Evolutionary conservation across 2,113 vertebrate genomes (phyloP), one percentile per base, ranked within the genome.

Genomic region (Pollimyrus isidori): DNA sequence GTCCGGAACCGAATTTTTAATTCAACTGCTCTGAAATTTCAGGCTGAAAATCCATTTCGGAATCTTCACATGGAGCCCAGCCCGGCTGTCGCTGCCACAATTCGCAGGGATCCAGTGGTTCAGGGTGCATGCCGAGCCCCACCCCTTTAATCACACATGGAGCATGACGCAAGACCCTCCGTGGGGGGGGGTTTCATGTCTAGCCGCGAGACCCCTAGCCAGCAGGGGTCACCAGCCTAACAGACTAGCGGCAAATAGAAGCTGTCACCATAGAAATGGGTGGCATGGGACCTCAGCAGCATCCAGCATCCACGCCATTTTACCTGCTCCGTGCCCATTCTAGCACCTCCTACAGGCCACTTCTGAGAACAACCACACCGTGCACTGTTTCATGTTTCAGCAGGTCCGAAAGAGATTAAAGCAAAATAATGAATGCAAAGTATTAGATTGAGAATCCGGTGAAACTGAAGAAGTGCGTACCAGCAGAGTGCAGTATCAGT

Each of bases 231-330:
- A 84, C 45, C 82, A 42, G 73, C 30, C 10, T 35, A 80, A 80
- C 45, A 84, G 39, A 19, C 35, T 19, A 10, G 39, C 45, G 46
- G 7, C 17, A 84, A 23, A 69, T 58, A 45, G 84, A 82, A 86
- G 39, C 42, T 3, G 83, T 91, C 84, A 46, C 89, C 88, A 88
- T 88, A 69, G 90, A 42, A 83, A 91, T 62, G 46, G 89, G 82
- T 80, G 69, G 87, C 87, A 87, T 52, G 48, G 83, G 62, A 86
- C 87, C 87, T 88, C 53, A 56, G 50, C 26, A 23, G 42, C 21
- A 30, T 88, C 58, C 23, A 2, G 69, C 69, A 3, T 6, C 69
- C 13, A 5, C 19, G 26, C 69, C 69, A 39, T 76, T 15, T 17
- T 6, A 76, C 15, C 2, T 35, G 1, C 5, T 76, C 69, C 19